Percentiles rank a stretch among this genome's conserved stretches.
Conservation (phyloP, 2,888 invertebrate species). For the Lepidochrysops patricia region DNA sequence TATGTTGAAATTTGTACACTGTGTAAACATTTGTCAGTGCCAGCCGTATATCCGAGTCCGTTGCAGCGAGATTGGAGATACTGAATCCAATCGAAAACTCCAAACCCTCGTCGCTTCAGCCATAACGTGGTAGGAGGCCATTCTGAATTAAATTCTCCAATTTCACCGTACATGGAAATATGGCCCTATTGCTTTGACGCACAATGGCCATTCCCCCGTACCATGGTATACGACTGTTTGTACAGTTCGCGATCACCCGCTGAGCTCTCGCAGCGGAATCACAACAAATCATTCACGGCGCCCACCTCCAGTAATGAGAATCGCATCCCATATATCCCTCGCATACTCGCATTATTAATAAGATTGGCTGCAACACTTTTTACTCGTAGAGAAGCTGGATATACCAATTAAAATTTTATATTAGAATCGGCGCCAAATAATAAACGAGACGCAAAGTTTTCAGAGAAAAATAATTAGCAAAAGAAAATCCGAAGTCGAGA, state of each 20-base stretch:
- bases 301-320: constrained; percentile 69
- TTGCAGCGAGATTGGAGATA: constrained; percentile 63
- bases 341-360: constrained; percentile 33
- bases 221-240: constrained; percentile 39
- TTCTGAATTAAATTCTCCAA: constrained; percentile 57
- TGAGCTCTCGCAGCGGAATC: constrained; percentile 66
- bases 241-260: constrained; percentile 68
- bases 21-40: constrained; percentile 66
- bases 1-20: constrained; percentile 62
- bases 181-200: constrained; percentile 31
- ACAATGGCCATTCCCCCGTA: constrained; percentile 39
- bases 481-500: background rate
- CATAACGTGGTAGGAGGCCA: constrained; percentile 69
- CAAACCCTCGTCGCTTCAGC: constrained; percentile 67
- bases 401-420: background rate
- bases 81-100: constrained; percentile 67
- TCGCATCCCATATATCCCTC: constrained; percentile 43
- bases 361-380: constrained; percentile 19
- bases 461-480: background rate
- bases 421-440: background rate
- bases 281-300: constrained; percentile 70
- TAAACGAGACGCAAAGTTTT: background rate
- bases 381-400: background rate
- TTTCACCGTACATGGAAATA: constrained; percentile 31
- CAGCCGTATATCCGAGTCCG: constrained; percentile 49